Conservation (phyloP, 2,113 vertebrate genomes). For the Siniperca chuatsi region DNA sequence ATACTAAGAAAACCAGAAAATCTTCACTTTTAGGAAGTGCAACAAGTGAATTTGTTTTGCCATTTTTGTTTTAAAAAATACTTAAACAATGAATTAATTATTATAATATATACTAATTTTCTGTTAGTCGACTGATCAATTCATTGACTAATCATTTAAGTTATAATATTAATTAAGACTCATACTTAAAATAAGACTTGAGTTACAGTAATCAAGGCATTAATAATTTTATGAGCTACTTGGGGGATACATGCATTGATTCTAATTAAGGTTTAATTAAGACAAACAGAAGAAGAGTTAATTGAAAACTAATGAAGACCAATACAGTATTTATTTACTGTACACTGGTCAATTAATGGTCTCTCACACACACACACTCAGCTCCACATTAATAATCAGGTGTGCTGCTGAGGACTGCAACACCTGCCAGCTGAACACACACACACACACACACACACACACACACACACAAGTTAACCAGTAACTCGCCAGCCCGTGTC, state of each 20-base stretch:
- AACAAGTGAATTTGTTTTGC: no score
- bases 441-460: constrained; percentile 14
- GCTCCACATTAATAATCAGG: constrained; percentile 12
- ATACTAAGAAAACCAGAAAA: no score
- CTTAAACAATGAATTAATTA: not conserved
- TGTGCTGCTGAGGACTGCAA: constrained; percentile 47
- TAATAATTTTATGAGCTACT: no score
- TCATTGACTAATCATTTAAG: not conserved
- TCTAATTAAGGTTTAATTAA: not conserved
- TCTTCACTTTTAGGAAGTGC: no score
- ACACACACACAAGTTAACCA: constrained; percentile 35
- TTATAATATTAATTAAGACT: no score
- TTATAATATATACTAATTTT: no score
- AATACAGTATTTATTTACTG: not conserved
- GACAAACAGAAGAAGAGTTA: not conserved
- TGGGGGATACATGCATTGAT: no score
- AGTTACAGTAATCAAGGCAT: not conserved
- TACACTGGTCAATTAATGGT: not conserved
- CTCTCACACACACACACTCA: constrained; percentile 7
- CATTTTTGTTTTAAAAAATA: not conserved
- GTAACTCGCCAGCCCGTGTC: constrained; percentile 27
- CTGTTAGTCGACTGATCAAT: not conserved
- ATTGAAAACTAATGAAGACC: not conserved
- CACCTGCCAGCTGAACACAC: constrained; percentile 46
- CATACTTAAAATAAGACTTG: not conserved